Conservation (phyloP, 1,140 invertebrate species). For the Latrodectus geometricus region DNA sequence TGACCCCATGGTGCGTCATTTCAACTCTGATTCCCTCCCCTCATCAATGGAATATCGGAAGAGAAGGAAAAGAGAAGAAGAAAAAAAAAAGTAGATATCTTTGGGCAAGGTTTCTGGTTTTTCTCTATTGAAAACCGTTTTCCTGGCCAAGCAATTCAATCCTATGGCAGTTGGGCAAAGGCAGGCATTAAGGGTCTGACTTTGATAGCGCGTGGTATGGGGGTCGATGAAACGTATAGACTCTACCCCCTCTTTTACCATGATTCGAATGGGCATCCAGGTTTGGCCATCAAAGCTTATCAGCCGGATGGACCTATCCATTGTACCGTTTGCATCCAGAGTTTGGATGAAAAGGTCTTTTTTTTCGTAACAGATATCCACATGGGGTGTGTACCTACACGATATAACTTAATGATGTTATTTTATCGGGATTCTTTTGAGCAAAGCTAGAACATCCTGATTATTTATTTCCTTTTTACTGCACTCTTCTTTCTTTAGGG, state of each 20-base stretch:
- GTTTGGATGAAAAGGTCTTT: slow-evolving; percentile 19
- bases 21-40: slow-evolving; percentile 39
- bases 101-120: slow-evolving; percentile 15
- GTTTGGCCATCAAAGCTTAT: slow-evolving; percentile 57
- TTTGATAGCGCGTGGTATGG: slow-evolving; percentile 58
- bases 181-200: slow-evolving; percentile 7
- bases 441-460: background rate
- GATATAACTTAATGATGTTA: background rate
- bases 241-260: background rate
- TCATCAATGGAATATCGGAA: slow-evolving; percentile 34
- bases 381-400: background rate
- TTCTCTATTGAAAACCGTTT: slow-evolving; percentile 60
- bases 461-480: background rate
- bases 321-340: slow-evolving; percentile 39
- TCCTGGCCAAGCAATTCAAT: slow-evolving; percentile 50
- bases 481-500: too few relatives aligned
- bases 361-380: background rate
- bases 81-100: slow-evolving; percentile 29
- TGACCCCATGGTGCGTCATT: slow-evolving; percentile 56
- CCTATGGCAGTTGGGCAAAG: slow-evolving; percentile 21
- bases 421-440: background rate
- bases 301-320: slow-evolving; percentile 46
- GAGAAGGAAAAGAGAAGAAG: slow-evolving; percentile 2
- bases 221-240: slow-evolving; percentile 19
- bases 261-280: slow-evolving; percentile 3